Base-by-base conservation (phyloP, 2,797 vertebrate species). In the Choloepus didactylus region DNA sequence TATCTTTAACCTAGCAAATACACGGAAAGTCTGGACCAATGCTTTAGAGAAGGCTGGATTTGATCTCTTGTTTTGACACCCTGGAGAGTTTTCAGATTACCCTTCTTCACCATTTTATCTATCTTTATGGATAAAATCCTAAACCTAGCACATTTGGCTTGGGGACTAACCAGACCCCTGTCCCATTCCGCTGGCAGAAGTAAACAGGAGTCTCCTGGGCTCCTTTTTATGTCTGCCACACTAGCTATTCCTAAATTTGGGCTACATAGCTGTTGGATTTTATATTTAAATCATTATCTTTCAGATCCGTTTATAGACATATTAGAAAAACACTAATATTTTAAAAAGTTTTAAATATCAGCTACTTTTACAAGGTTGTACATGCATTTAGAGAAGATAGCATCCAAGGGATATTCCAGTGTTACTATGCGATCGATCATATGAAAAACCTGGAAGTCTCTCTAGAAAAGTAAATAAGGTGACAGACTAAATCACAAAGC, bases 391-490 rank as follows among this genome's bases (percentile, higher is more conserved):
- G 84, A 38, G 73, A 56, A 35, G 3, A 15, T 8, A 35, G 82
- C n/a, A 1, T 44, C 27, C 3, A 0, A 1, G 38, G n/a, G 62
- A 14, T 0, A 4, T 2, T 51, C 35, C 4, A 8, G 44, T 21
- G 18, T 2, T 6, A 5, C 14, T 0, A 0, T 67, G 46, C 35
- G 64, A 2, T 10, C 41, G 70, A 2, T 10, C 80, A 1, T 1
- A 2, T 3, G 31, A 18, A 18, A 49, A 85, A 41, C 23, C 11
- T 49, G 2, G n/a, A 6, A 6, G 19, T n/a, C 15, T 54, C 25
- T 51, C 12, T 11, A 0, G 11, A 31, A 62, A 59, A 18, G 2
- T 15, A 4, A 38, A 27, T 10, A 0, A 2, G 38, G 46, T 2
- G 2, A 11, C 5, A 0, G 41, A 9, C 46, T 2, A 3, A 6